These are phyloP conservation scores for Chaetura pelagica DNA, from an alignment of 2,113 vertebrate genomes.

Conservation along the genomic window DNA sequence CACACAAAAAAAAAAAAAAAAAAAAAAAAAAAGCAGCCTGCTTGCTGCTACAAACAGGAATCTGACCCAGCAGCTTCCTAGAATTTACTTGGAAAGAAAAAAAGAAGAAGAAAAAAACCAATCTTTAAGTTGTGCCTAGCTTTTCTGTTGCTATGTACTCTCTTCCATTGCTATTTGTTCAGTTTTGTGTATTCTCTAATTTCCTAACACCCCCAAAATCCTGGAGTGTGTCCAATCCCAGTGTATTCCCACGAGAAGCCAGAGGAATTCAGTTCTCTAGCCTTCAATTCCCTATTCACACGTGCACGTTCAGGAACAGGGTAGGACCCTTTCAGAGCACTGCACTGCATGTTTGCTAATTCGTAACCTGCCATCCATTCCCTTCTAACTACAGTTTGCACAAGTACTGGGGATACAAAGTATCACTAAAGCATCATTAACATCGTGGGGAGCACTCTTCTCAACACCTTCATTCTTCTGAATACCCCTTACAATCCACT, in stretches of 20 bases:
- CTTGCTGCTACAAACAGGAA: neutral
- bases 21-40: too few species aligned
- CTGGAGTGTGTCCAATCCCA: neutral
- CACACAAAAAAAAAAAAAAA: too few species aligned
- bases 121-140: neutral
- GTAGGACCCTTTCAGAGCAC: neutral
- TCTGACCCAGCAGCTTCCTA: neutral
- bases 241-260: neutral
- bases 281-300: neutral
- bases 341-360: neutral
- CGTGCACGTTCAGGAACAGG: neutral
- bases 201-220: neutral
- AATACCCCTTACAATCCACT: neutral
- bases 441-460: neutral
- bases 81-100: neutral
- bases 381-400: neutral
- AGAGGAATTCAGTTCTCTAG: neutral
- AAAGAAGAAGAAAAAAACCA: too few species aligned
- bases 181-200: neutral
- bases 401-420: neutral
- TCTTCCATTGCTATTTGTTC: neutral
- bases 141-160: neutral
- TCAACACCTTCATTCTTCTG: neutral
- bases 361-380: neutral
- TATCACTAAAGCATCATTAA: neutral